These are phyloP conservation scores for Lasioglossum malachurum DNA, from an alignment of 2,888 invertebrate genomes.

Conservation along the genomic window DNA sequence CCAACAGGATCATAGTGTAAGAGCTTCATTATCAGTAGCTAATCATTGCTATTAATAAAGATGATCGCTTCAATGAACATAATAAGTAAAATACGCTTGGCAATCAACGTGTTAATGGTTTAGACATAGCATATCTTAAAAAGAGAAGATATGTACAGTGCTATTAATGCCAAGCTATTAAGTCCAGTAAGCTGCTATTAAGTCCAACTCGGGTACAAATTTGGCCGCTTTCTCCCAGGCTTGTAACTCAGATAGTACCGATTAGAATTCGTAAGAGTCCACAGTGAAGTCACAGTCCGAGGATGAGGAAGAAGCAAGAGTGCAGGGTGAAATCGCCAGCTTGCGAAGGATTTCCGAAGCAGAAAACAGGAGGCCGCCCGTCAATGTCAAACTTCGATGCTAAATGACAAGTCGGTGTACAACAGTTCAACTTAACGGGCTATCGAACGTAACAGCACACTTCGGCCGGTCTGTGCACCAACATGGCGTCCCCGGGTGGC, in stretches of 20 bases:
- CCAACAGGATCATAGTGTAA: not conserved
- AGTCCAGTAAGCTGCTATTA: no score
- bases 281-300: not conserved
- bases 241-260: not conserved
- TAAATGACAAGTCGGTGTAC: not conserved
- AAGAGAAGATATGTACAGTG: not conserved
- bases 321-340: not conserved
- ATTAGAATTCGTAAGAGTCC: not conserved
- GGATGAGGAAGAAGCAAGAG: not conserved
- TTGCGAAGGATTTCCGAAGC: not conserved
- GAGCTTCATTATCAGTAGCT: no score
- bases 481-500: conserved; percentile 65
- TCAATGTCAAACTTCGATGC: not conserved
- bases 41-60: not conserved
- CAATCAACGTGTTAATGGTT: not conserved
- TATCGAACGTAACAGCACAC: conserved; percentile 36
- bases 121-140: not conserved
- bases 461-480: conserved; percentile 58
- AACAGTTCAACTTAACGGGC: conserved; percentile 33
- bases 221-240: not conserved
- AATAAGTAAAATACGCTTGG: not conserved
- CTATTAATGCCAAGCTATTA: not conserved
- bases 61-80: not conserved
- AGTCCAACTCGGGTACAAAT: not conserved
- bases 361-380: not conserved